Evolutionary conservation across 2,797 vertebrate species (phyloP).

Genomic region (Caiman crocodilus): DNA sequence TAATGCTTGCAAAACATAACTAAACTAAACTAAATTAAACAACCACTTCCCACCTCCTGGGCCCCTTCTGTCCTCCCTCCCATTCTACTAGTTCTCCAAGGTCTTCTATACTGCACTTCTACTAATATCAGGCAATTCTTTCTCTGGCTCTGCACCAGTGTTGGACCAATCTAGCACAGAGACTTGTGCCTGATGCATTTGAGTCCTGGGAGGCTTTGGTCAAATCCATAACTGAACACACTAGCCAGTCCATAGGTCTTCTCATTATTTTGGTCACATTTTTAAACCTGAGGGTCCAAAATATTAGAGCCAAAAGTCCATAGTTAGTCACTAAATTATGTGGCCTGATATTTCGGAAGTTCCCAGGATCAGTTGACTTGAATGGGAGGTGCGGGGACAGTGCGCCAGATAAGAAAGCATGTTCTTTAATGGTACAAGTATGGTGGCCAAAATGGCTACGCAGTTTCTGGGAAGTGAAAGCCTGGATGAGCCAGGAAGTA

Average conservation of each 20-base stretch:
- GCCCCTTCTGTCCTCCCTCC: no score
- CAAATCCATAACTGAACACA: neutral
- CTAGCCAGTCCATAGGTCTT: constrained; percentile 4
- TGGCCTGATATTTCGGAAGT: neutral
- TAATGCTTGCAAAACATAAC: no score
- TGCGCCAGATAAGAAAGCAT: neutral
- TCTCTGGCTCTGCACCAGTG: neutral
- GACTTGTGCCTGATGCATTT: neutral
- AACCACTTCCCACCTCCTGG: no score
- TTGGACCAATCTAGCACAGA: neutral
- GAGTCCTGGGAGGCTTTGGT: neutral
- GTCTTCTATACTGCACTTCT: no score
- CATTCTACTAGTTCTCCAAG: no score
- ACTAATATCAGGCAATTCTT: neutral
- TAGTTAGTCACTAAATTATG: neutral
- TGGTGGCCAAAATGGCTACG: neutral
- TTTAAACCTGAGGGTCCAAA: neutral
- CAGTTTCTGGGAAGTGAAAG: neutral
- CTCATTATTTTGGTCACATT: neutral
- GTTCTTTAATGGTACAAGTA: neutral
- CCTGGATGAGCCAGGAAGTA: neutral
- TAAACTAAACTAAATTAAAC: no score
- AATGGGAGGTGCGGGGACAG: neutral
- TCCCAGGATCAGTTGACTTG: neutral
- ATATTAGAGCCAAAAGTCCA: neutral